These are phyloP conservation scores for Melinopterus prodromus DNA, from an alignment of 2,888 invertebrate genomes.

Conservation along the genomic window DNA sequence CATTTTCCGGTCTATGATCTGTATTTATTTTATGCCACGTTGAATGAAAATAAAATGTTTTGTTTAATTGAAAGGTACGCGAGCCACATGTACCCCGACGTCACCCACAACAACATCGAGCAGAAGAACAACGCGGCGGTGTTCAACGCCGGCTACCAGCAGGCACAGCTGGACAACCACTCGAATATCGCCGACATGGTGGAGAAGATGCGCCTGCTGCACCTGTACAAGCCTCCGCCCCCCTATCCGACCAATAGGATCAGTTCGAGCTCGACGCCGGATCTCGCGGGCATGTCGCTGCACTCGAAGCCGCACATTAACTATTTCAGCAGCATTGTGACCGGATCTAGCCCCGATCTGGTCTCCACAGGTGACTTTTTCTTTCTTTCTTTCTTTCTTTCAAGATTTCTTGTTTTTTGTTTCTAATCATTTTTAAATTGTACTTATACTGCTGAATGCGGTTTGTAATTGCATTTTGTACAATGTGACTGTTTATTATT, in stretches of 20 bases:
- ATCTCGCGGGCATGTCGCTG: slow-evolving; percentile 78
- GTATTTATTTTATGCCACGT: too few species aligned
- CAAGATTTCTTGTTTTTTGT: too few species aligned
- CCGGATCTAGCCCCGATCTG: slow-evolving; percentile 80
- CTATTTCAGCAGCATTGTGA: slow-evolving; percentile 65
- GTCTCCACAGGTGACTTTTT: slow-evolving; percentile 76
- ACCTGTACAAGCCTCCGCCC: slow-evolving; percentile 84
- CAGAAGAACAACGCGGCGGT: slow-evolving; percentile 47
- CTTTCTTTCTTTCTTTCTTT: neutral
- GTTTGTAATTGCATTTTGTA: neutral
- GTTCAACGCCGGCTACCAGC: slow-evolving; percentile 46
- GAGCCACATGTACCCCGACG: slow-evolving; percentile 68
- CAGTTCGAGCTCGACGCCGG: slow-evolving; percentile 87
- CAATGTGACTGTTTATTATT: neutral
- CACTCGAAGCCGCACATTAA: slow-evolving; percentile 54
- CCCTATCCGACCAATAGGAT: slow-evolving; percentile 81
- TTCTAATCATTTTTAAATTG: neutral
- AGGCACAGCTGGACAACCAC: slow-evolving; percentile 51
- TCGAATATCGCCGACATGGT: slow-evolving; percentile 56
- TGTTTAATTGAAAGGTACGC: slow-evolving; percentile 45
- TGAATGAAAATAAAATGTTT: neutral
- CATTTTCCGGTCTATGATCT: too few species aligned
- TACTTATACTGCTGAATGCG: neutral
- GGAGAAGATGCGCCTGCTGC: slow-evolving; percentile 67
- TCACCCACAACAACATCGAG: slow-evolving; percentile 65